Conservation (phyloP, 2,888 invertebrate genomes). For the Agonopterix heracliana region DNA sequence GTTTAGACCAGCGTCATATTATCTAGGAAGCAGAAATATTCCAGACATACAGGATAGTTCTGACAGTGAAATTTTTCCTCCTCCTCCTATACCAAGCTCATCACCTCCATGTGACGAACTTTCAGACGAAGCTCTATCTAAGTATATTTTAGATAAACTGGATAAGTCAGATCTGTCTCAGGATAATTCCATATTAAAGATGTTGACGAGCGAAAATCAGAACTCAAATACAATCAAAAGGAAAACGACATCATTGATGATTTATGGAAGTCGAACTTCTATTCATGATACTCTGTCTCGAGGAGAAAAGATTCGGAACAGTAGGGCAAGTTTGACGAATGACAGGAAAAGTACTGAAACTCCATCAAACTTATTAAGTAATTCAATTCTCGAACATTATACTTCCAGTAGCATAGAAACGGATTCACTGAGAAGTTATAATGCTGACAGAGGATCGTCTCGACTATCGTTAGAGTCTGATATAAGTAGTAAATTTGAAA, state of each 20-base stretch:
- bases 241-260: conserved; percentile 70
- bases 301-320: conserved; percentile 67
- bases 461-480: conserved; percentile 67
- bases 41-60: conserved; percentile 86
- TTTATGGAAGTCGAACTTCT: conserved; percentile 67
- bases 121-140: conserved; percentile 76
- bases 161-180: conserved; percentile 65
- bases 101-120: conserved; percentile 84
- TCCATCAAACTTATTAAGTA: conserved; percentile 38
- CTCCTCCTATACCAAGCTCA: conserved; percentile 86
- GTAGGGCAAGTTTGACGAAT: conserved; percentile 59
- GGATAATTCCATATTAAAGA: conserved; percentile 68
- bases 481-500: conserved; percentile 69
- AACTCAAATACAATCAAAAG: conserved; percentile 62
- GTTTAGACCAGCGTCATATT: conserved; percentile 92
- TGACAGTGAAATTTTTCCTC: conserved; percentile 86
- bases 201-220: conserved; percentile 65
- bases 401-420: conserved; percentile 59
- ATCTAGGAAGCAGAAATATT: conserved; percentile 80
- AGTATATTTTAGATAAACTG: conserved; percentile 71
- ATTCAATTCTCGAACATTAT: conserved; percentile 49
- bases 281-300: conserved; percentile 70
- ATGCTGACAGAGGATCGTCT: conserved; percentile 64
- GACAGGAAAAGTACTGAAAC: conserved; percentile 45
- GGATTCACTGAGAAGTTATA: conserved; percentile 63